Percentiles rank a stretch among this genome's conserved stretches.
These are phyloP conservation scores for Strigamia transsilvanica DNA, from an alignment of 2,888 invertebrate genomes.

Conservation along the genomic window DNA sequence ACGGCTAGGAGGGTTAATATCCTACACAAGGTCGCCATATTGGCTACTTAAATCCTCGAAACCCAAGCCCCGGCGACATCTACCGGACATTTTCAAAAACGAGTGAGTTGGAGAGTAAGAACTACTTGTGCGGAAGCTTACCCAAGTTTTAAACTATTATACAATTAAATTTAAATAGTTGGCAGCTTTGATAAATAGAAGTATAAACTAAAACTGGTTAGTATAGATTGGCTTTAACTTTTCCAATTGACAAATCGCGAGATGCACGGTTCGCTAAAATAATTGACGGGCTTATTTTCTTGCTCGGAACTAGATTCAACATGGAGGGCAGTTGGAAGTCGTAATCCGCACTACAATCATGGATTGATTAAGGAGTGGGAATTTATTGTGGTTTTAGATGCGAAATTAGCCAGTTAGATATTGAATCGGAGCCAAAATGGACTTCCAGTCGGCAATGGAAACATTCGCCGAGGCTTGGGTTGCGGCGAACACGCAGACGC, in stretches of 20 bases:
- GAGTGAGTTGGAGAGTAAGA: not conserved
- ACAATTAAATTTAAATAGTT: too few species aligned
- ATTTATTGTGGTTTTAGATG: constrained; percentile 55
- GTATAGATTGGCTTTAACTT: too few species aligned
- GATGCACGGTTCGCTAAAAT: not conserved
- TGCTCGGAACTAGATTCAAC: constrained; percentile 45
- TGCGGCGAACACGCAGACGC: constrained; percentile 77
- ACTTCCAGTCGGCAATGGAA: constrained; percentile 99
- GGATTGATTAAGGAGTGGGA: constrained; percentile 54
- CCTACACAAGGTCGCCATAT: constrained; percentile 51
- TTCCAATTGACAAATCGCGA: too few species aligned
- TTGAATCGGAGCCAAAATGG: constrained; percentile 70
- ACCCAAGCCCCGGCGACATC: not conserved
- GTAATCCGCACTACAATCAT: constrained; percentile 52
- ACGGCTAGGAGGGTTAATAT: constrained; percentile 13
- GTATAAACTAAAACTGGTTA: too few species aligned
- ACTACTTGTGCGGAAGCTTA: not conserved
- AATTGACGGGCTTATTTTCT: constrained; percentile 23
- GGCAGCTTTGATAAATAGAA: too few species aligned
- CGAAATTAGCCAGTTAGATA: constrained; percentile 54
- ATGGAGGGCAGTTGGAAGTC: constrained; percentile 52
- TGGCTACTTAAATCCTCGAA: constrained; percentile 50
- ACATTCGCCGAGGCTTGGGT: constrained; percentile 98
- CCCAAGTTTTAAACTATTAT: not conserved
- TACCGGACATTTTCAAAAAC: not conserved